Base-by-base conservation (phyloP, 2,888 invertebrate genomes). In the Carpatolechia fugitivella region DNA sequence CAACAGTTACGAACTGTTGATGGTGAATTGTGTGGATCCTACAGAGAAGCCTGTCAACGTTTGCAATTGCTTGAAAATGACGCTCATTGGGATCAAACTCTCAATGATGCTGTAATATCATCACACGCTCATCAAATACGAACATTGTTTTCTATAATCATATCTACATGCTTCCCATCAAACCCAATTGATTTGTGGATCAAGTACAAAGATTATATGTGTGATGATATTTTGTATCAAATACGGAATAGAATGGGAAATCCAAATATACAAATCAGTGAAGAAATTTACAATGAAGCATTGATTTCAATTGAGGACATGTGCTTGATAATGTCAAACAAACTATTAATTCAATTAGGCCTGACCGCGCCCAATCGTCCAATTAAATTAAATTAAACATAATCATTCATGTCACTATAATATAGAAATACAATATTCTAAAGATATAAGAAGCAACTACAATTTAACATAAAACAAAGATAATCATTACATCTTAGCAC, bases 251-350 rank as follows among this genome's bases (percentile, higher is more conserved):
- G 55, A 63, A 63, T 57, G 44, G 52, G 41, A 38, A 60, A 63
- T 62, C 58, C 59, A 48, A 52, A 40, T 41, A 13, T 66, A 33
- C 47, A 63, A 59, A 63, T 64, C 6, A 64, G 55, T 24, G 61
- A 14, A 55, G 60, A 64, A 44, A 63, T 62, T 55, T 58, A 62
- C 59, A 64, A 65, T 58, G 57, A 62, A 6, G 50, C 58, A 58
- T 61, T 64, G 56, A 58, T 64, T 30, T n/a, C 47, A 30, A 60
- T 65, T 47, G 63, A 67, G 24, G 61, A 68, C 44, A 61, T 64
- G 60, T 68, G 65, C 56, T 68, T 65, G 54, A 54, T 63, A 56
- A 64, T 69, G 49, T 49, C 61, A 57, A 68, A 67, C 57, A 69
- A 68, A 63, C 53, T 66, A 64, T 64, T 70, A 58, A 47, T 49